A percentile compares a stretch with the other conserved stretches of the same genome.
Evolutionary conservation across 2,113 vertebrate genomes (phyloP).

Genomic region (Sinocyclocheilus anophthalmus): DNA sequence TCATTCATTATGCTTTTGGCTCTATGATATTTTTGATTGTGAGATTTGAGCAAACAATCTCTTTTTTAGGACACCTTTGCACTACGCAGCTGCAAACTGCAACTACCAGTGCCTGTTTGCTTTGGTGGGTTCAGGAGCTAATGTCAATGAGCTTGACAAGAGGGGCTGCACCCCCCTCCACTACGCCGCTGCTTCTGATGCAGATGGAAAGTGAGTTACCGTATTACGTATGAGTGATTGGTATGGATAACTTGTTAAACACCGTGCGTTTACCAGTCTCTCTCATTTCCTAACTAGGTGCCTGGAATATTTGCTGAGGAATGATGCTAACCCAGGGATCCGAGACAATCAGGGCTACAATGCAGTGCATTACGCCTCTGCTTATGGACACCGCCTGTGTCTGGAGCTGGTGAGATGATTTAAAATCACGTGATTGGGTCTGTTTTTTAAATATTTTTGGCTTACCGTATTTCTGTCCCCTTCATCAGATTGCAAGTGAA

Average conservation of each 20-base stretch:
- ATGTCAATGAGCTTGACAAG: slow-evolving; percentile 95
- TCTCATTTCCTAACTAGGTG: slow-evolving; percentile 76
- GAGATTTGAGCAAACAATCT: neutral
- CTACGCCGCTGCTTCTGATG: slow-evolving; percentile 95
- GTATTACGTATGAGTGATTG: neutral
- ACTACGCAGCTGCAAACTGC: slow-evolving; percentile 98
- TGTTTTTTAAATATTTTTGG: neutral
- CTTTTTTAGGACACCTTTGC: slow-evolving; percentile 86
- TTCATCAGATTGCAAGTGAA: slow-evolving; percentile 92
- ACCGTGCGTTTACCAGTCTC: neutral
- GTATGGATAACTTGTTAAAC: neutral
- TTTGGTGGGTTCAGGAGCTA: slow-evolving; percentile 97
- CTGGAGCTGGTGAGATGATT: slow-evolving; percentile 74
- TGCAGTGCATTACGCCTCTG: slow-evolving; percentile 92
- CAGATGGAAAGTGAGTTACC: slow-evolving; percentile 91
- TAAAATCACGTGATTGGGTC: neutral
- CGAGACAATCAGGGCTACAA: slow-evolving; percentile 97
- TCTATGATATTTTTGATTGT: neutral
- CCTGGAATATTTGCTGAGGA: slow-evolving; percentile 96
- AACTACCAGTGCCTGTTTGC: slow-evolving; percentile 99
- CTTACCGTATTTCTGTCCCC: neutral
- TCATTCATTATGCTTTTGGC: neutral
- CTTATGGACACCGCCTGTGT: slow-evolving; percentile 79
- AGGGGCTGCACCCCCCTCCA: slow-evolving; percentile 95
- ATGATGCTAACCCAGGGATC: slow-evolving; percentile 96